phyloP scores from a whole-genome alignment of 2,797 vertebrate species.

The Gorsachius magnificus region DNA sequence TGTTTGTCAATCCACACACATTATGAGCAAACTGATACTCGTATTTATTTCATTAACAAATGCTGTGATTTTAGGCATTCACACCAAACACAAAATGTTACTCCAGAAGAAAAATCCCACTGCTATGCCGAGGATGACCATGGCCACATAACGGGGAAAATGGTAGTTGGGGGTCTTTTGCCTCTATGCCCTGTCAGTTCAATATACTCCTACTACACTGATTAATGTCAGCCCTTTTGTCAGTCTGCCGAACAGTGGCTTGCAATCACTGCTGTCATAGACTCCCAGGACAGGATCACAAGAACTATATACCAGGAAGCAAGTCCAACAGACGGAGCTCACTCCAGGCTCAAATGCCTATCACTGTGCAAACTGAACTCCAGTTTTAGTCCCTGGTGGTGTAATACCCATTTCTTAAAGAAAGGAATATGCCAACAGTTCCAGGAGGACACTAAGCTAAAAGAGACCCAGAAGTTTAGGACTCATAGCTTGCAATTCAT shows the following conservation, averaged over 20 bases:
- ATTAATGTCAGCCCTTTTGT: background rate
- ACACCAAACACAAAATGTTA: background rate
- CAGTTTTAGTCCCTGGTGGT: background rate
- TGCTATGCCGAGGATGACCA: background rate
- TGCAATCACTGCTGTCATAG: background rate
- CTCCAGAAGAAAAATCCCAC: background rate
- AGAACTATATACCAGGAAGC: background rate
- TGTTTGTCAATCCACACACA: accelerated
- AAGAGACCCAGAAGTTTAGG: background rate
- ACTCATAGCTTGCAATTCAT: background rate
- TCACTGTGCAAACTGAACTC: background rate
- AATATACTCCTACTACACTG: background rate
- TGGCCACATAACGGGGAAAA: background rate
- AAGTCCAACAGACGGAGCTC: background rate
- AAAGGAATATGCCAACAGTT: background rate
- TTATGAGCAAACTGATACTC: background rate
- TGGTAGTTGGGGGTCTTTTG: background rate
- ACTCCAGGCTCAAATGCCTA: background rate
- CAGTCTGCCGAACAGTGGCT: background rate
- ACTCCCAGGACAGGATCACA: background rate
- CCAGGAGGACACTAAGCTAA: background rate
- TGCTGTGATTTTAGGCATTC: background rate
- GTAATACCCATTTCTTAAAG: background rate
- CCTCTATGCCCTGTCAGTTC: background rate
- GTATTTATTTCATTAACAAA: background rate